Conservation (phyloP, 1,140 invertebrate species). For the Battus philenor region DNA sequence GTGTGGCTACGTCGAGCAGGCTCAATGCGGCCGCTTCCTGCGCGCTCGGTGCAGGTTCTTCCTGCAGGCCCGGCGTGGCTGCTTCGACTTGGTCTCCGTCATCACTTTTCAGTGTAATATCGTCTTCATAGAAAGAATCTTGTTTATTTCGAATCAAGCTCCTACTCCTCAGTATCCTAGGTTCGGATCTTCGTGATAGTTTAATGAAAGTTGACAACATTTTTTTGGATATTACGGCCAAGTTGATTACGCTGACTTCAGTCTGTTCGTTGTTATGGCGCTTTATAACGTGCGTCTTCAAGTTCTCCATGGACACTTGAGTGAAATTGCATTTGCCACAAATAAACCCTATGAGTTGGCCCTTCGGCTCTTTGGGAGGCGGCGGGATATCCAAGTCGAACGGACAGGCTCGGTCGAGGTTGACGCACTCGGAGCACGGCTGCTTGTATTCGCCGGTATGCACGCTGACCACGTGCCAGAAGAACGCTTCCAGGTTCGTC, state of each 20-base stretch:
- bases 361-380: constrained; percentile 46
- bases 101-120: background rate
- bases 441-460: constrained; percentile 85
- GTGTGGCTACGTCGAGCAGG: too few relatives aligned
- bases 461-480: constrained; percentile 80
- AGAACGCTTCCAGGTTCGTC: constrained; percentile 71
- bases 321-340: constrained; percentile 82
- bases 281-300: constrained; percentile 77
- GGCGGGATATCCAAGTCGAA: constrained; percentile 57
- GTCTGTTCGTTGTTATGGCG: constrained; percentile 73
- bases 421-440: constrained; percentile 76
- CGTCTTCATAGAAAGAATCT: constrained; percentile 14
- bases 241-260: constrained; percentile 59
- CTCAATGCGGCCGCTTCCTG: background rate
- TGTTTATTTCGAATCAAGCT: constrained; percentile 30
- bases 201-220: background rate
- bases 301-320: constrained; percentile 77
- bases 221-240: constrained; percentile 43
- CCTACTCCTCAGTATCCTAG: constrained; percentile 39
- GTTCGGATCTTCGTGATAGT: constrained; percentile 8
- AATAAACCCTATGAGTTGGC: constrained; percentile 78
- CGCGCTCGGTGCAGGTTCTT: constrained; percentile 10
- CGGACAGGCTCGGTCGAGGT: constrained; percentile 33
- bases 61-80: constrained; percentile 9
- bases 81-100: background rate